Percentiles rank a stretch among this genome's conserved stretches.
phyloP scores from a whole-genome alignment of 2,888 invertebrate species.

The Enchytraeus crypticus region DNA sequence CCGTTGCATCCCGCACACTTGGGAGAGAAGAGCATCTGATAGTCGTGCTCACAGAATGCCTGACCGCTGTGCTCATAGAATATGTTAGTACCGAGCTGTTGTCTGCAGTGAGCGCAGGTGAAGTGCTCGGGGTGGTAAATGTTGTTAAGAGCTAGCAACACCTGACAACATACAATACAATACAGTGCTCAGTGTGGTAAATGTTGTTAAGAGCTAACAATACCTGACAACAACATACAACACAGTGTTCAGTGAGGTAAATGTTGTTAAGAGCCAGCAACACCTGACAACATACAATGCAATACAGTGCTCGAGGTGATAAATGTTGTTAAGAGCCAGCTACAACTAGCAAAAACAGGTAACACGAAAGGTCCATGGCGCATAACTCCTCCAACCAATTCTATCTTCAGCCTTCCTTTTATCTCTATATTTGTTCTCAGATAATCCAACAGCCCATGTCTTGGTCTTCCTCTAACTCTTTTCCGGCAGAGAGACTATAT shows the following conservation, averaged over 20 bases:
- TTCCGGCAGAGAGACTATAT: too few species aligned
- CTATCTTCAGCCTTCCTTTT: too few species aligned
- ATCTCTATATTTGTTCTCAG: not conserved
- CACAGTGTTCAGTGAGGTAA: constrained; percentile 94
- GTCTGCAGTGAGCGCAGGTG: constrained; percentile 88
- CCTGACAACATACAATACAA: constrained; percentile 51
- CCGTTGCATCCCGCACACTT: constrained; percentile 97
- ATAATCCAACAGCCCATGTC: not conserved
- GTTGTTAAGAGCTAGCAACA: constrained; percentile 90
- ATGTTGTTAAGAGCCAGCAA: constrained; percentile 94
- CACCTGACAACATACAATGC: constrained; percentile 54
- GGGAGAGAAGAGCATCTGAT: constrained; percentile 95
- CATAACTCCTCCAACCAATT: too few species aligned
- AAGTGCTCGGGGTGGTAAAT: constrained; percentile 99
- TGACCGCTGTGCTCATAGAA: constrained; percentile 95
- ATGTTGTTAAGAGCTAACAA: constrained; percentile 94
- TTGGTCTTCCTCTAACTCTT: too few species aligned
- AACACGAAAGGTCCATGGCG: constrained; percentile 48
- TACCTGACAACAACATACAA: constrained; percentile 56
- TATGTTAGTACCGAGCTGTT: constrained; percentile 90
- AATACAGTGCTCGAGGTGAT: constrained; percentile 98
- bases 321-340: constrained; percentile 92
- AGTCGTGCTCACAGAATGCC: constrained; percentile 96
- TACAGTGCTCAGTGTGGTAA: constrained; percentile 98
- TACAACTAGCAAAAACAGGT: constrained; percentile 63